Base-by-base conservation (phyloP, 2,113 vertebrate species). In the Phyllopteryx taeniolatus region DNA sequence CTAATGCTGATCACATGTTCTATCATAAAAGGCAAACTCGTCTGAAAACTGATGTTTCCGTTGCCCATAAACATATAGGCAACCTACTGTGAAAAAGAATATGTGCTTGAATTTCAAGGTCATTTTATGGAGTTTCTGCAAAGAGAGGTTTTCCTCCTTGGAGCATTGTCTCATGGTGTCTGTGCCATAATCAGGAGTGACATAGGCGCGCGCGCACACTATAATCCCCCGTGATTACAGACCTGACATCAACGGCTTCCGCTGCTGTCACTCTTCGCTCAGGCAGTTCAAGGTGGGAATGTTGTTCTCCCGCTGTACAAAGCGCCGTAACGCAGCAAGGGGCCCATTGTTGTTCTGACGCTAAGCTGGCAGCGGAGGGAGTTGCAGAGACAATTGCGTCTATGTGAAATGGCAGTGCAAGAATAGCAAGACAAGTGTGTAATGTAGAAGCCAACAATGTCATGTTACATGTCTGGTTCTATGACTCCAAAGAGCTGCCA, bases 181-280 rank as follows among this genome's bases (percentile, higher is more conserved):
- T 56, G 68, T 75, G 69, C 81, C 71, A 75, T 89, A 88, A 91
- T 91, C 73, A 82, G 71, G 79, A 74, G 70, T 83, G 88, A 85
- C 85, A 80, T 78, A 73, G 76, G 81, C 86, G 79, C 77, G 74
- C 71, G 19, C 53, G 43, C 86, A 85, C 84, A 85, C 84, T 71
- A 85, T 92, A 90, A 92, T 93, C 90, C 87, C 73, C 79, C 86
- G 86, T 87, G 90, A 92, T 92, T 91, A 85, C 81, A 90, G 70
- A 84, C 67, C 61, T 62, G 65, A 87, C 86, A 91, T 91, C 89
- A 90, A 90, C 91, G 82, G 76, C 87, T 90, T 90, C 85, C 85
- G 62, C 70, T 68, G 79, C 81, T 77, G 82, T 88, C 86, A 81
- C 81, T 88, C 84, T 85, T 75, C 74, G 76, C 77, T 85, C 75